Base-by-base conservation (phyloP, 1,140 invertebrate genomes). In the Eurosta solidaginis region DNA sequence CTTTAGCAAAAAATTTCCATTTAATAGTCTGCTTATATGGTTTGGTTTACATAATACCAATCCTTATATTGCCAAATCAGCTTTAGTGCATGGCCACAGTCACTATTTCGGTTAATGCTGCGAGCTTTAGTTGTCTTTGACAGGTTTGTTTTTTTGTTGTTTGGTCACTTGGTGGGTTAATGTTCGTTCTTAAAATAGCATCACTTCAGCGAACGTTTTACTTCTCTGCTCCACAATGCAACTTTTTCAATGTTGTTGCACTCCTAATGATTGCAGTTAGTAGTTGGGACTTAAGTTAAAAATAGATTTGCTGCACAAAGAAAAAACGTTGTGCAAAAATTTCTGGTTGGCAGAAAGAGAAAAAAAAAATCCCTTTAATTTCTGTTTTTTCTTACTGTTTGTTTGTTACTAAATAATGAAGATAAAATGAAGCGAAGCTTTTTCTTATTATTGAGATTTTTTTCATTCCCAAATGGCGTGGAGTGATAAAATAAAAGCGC, bases 121-220 rank as follows among this genome's bases (percentile, higher is more conserved):
- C n/a, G 17, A 68, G 10, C n/a, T 36, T 36, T 29, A 40, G 59
- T n/a, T 68, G 59, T 40, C 59, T 27, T 68, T 20, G 33, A 29
- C 17, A 2, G 7, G 33, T 68, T 40, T 25, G 25, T 2, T n/a
- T 63, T 42, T 68, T 40, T 68, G 27, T 33, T 27, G 59, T n/a
- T 59, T 68, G 59, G 59, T 40, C 59, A 68, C 27, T 68, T 68
- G 59, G 59, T 20, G 10, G 36, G 27, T 36, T 36, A 17, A 68
- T n/a, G n/a, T n/a, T n/a, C 59, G 59, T 68, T 68, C 59, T 68
- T 68, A 68, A 68, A 68, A 68, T 68, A 68, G 59, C 59, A 68
- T 2, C 59, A 63, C 17, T 7, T 36, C 59, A 36, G 59, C 17
- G 59, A 40, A 40, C 59, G 27, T 29, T 33, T 29, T 29, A n/a